Base-by-base conservation (phyloP, 2,797 vertebrate species). In the Neopelma chrysocephalum region DNA sequence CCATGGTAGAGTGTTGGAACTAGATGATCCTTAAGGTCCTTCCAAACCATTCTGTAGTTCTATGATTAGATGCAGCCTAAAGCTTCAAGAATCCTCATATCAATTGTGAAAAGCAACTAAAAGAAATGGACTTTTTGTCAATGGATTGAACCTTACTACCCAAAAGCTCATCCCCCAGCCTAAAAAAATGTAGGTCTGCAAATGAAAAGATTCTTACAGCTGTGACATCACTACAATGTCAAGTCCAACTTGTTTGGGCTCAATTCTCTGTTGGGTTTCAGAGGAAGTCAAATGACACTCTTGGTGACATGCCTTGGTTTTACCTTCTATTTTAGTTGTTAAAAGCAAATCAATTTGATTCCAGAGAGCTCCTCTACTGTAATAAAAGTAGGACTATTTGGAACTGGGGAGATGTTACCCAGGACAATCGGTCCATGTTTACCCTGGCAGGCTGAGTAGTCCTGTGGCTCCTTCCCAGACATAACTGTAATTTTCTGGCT, bases 391-490 rank as follows among this genome's bases (percentile, higher is more conserved):
- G 10, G 34, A 4, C 13, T 13, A 10, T 51, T 87, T 54, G 66
- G 18, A 47, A 43, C 19, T 22, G 11, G 9, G 12, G 58, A 32
- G 22, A 3, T n/a, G 3, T 66, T 53, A 45, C 13, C 12, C 71
- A 25, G 48, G 23, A 36, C 6, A 68, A 21, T 17, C 4, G 36
- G 18, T 4, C 20, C 34, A 17, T n/a, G 38, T 68, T 76, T 58
- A 29, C 38, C 31, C 45, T 3, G 2, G 13, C 9, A 47, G 0
- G 2, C 5, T 51, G 50, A 60, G 11, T 26, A 20, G 3, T 69
- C 22, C 31, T n/a, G 18, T 43, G 65, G 18, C 31, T 76, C 71
- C 26, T 88, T 38, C 43, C 40, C 31, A 66, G 26, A 82, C 22
- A 18, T 51, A 51, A 3, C 6, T 27, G 6, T 4, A 27, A 36